phyloP scores from a whole-genome alignment of 1,140 invertebrate genomes.

The Drosophila kurseongensis region DNA sequence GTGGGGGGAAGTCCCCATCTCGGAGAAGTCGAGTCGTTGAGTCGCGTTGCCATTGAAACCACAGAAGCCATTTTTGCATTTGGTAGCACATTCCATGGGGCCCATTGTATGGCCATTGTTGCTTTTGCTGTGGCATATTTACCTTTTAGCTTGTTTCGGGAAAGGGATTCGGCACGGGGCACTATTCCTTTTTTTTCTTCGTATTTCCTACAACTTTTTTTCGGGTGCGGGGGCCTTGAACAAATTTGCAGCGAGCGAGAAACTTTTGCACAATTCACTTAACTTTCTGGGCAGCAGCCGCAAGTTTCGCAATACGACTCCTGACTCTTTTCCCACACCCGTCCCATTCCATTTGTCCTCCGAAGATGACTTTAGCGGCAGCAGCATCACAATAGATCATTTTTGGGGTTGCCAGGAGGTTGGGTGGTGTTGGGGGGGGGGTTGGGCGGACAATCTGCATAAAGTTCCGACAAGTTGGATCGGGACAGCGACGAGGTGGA shows the following conservation, averaged over 20 bases:
- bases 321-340: constrained; percentile 18
- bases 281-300: constrained; percentile 67
- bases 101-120: constrained; percentile 69
- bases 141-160: constrained; percentile 59
- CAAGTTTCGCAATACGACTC: constrained; percentile 60
- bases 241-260: constrained; percentile 72
- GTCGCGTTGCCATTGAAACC: constrained; percentile 75
- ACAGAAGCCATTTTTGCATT: constrained; percentile 79
- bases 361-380: constrained; percentile 16
- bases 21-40: constrained; percentile 6
- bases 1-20: background rate
- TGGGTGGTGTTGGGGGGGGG: background rate
- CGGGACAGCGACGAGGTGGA: constrained; percentile 19
- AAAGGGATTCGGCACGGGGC: constrained; percentile 15
- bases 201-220: constrained; percentile 55
- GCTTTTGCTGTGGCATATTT: constrained; percentile 62
- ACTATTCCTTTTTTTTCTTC: constrained; percentile 7
- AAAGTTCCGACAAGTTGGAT: constrained; percentile 46
- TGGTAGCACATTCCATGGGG: constrained; percentile 79
- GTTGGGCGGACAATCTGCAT: constrained; percentile 20
- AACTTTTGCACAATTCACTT: constrained; percentile 82
- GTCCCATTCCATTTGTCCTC: constrained; percentile 49
- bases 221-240: constrained; percentile 50
- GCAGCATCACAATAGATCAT: constrained; percentile 65
- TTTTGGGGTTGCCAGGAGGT: constrained; percentile 6